phyloP scores from a whole-genome alignment of 2,888 invertebrate genomes.

The Sphinx pinastri region DNA sequence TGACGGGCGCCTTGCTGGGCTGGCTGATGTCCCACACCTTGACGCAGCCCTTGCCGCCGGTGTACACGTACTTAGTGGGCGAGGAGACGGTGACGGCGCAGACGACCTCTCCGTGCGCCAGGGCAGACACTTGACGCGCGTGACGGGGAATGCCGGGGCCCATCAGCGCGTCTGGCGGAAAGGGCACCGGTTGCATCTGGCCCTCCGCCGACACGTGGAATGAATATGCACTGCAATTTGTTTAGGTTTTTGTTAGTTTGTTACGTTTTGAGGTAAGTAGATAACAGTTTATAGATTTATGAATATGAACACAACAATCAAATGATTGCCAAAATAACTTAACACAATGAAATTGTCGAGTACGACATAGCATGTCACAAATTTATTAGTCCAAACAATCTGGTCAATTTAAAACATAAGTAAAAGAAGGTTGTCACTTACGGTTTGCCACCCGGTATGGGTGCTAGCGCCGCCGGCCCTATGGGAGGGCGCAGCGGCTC shows the following conservation, averaged over 20 bases:
- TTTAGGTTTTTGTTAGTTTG: background rate
- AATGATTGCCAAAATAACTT: too few species aligned
- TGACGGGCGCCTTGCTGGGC: constrained; percentile 94
- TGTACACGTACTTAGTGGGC: constrained; percentile 96
- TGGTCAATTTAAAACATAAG: background rate
- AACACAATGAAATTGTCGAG: too few species aligned
- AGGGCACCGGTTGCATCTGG: constrained; percentile 95
- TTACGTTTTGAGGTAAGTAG: background rate
- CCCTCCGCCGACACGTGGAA: constrained; percentile 96
- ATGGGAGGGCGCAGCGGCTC: constrained; percentile 79
- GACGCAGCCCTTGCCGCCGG: constrained; percentile 98
- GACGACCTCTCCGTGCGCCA: constrained; percentile 97
- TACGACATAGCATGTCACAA: too few species aligned
- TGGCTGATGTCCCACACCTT: constrained; percentile 99
- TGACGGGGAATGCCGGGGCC: constrained; percentile 97
- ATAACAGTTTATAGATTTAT: background rate
- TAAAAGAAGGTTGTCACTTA: constrained; percentile 80
- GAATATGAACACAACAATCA: too few species aligned
- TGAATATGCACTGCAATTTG: constrained; percentile 91
- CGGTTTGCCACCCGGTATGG: constrained; percentile 94
- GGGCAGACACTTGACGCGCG: constrained; percentile 95
- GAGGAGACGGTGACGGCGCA: constrained; percentile 98
- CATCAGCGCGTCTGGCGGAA: constrained; percentile 96
- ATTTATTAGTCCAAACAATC: background rate
- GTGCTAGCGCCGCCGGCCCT: constrained; percentile 85